Evolutionary conservation across 2,797 vertebrate genomes (phyloP), one percentile per base, ranked within the genome.

Genomic region (Columba guinea): DNA sequence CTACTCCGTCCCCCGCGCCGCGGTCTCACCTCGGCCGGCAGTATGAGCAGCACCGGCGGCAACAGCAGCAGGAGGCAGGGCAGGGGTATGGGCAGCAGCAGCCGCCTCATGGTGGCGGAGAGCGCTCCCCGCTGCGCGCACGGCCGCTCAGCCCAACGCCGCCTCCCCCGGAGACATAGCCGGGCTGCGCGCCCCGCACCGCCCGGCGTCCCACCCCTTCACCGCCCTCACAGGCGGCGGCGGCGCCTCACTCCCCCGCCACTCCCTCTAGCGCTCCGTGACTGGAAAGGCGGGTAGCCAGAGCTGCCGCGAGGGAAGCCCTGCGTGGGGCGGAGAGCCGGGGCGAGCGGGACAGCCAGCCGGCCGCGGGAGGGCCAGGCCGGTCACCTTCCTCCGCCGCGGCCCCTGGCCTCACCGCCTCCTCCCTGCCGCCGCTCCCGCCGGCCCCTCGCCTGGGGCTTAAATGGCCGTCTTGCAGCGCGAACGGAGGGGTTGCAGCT

Each of bases 91-190:
- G 80, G 74, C 86, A 44, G 85, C 49, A 17, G 63, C 49, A 80
- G 87, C 92, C 62, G 53, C 87, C 69, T 74, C 95, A 96, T 95
- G 94, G 90, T 96, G 87, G 62, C 65, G 74, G 74, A 91, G 74
- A 67, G 74, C 84, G 84, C 84, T 87, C 89, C 73, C 91, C 93
- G 80, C 89, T 69, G 79, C 91, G 75, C 82, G 49, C 34, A 55
- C 93, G 24, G 91, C 96, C 93, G 93, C 96, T 97, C 94, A 97
- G 94, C 97, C 94, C 87, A 91, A 96, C 91, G 71, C 97, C 94
- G 92, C 96, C 97, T 93, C 95, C 95, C 93, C 93, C 93, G 95
- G 97, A 97, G 97, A 97, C 97, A 97, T 96, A 96, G 97, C 97
- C 93, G 96, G 85, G 94, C 87, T 76, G 89, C 94, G 87, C 89